Evolutionary conservation across 1,140 invertebrate genomes (phyloP), one percentile per base, ranked within the genome.

Genomic region (Heterodera schachtii): DNA sequence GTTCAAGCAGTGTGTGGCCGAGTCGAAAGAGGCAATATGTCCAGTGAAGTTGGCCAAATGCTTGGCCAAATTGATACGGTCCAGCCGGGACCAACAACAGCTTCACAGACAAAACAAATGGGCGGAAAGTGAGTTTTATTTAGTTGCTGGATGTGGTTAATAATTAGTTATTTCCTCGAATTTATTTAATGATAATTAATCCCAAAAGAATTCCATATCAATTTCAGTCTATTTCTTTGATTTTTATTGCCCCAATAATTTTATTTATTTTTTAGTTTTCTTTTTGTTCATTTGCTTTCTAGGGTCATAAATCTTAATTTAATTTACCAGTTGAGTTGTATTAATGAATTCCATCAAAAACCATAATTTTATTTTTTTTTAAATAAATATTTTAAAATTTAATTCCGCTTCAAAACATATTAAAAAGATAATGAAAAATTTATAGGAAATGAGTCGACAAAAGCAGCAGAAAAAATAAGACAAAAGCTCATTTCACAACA

Each of bases 1-100:
- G 44, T 78, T 78, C 66, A 44, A 31, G 31, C 77, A 78, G 31
- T 78, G 77, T 78, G 52, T 78, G 49, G 8, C 3, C 31, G 77
- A 78, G 41, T 46, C 57, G 8, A 43, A 78, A 7, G 31, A 31
- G 31, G 19, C 46, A 8, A 3, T 41, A 69, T 43, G 49, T 11
- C 77, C 77, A 21, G 64, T 78, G 5, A 19, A 5, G 43, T 78
- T 69, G 47, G 77, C 77, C 8, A 78, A 78, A 69, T 78, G 77
- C 70, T 49, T 78, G 11, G 64, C 66, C n/a, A 78, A 46, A 43
- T 44, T 78, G 64, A 78, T 78, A 41, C 66, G 46, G 47, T 13
- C 60, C 66, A 31, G 31, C 31, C 31, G 31, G 31, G 31, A 31
- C 31, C 47, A 49, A 78, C 47, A 69, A 41, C 64, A 64, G 11